Evolutionary conservation across 2,888 invertebrate species (phyloP), one percentile per base, ranked within the genome.

Genomic region (Phaonia tiefii): DNA sequence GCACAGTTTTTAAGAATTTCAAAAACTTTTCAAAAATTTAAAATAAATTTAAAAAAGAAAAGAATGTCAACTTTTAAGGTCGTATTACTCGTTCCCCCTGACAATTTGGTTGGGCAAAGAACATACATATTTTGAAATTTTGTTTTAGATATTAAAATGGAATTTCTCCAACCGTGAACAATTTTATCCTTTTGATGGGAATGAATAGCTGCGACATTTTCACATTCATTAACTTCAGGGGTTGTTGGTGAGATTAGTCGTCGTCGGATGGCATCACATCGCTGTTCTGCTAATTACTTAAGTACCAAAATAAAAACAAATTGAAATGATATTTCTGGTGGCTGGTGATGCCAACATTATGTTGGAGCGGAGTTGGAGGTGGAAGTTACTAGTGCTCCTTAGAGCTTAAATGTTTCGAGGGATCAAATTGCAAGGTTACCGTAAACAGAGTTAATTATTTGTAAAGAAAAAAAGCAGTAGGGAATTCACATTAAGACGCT

Each of bases 361-460:
- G 49, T 31, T 5, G 31, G 4, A 31, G 8, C 8, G n/a, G n/a
- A n/a, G n/a, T n/a, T n/a, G n/a, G n/a, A n/a, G 31, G 31, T 31
- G 31, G 8, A 31, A 31, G 31, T 31, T 31, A 31, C 31, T 8
- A 31, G 8, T 11, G 2, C 44, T 54, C 54, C 54, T 54, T 54
- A 13, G 54, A 13, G 54, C 4, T 54, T 54, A 25, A 5, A 22
- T 4, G 22, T 3, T 8, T 22, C 10, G 22, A 8, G 13, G 2
- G 13, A 22, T 10, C 54, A 54, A 22, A 17, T 7, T 37, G 15
- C 25, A 56, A 17, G 37, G 39, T 56, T 66, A 66, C 42, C 66
- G 54, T 44, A n/a, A 17, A 66, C 44, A 46, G 65, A 54, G 63
- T 54, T 31, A 56, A 66, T 74, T 65, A 56, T 54, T 66, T 31